Conservation (phyloP, 2,113 vertebrate species). For the Xyrauchen texanus region DNA sequence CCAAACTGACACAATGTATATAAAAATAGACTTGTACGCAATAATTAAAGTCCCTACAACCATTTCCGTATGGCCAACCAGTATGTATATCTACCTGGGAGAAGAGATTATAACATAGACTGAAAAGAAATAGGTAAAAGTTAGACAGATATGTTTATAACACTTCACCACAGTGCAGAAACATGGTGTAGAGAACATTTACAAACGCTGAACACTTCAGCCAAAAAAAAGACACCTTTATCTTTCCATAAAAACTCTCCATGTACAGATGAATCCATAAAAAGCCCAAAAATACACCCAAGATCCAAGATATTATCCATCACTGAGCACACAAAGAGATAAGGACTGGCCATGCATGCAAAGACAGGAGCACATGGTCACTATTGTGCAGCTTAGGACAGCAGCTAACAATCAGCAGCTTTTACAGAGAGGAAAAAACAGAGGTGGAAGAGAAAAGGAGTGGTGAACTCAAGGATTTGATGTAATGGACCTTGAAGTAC, state of each 20-base stretch:
- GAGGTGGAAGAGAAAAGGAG: not conserved
- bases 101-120: not conserved
- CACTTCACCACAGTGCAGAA: conserved; percentile 30
- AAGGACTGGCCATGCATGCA: conserved; percentile 37
- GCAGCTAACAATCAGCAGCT: not conserved
- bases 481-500: not conserved
- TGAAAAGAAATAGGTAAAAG: not conserved
- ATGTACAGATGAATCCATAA: conserved; percentile 44
- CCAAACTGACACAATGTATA: conserved; percentile 15
- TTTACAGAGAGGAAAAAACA: not conserved
- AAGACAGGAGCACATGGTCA: conserved; percentile 27
- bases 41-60: conserved; percentile 12
- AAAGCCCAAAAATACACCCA: conserved; percentile 24
- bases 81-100: not conserved
- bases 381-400: conserved; percentile 11
- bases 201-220: conserved; percentile 50
- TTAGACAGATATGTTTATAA: not conserved
- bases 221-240: conserved; percentile 54
- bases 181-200: conserved; percentile 31
- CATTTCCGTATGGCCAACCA: not conserved
- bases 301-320: not conserved
- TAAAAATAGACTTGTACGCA: conserved; percentile 56
- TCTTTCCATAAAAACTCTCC: conserved; percentile 53
- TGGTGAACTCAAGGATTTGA: not conserved
- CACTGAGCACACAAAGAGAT: not conserved